phyloP scores from a whole-genome alignment of 1,140 invertebrate species.

The Cepaea nemoralis region DNA sequence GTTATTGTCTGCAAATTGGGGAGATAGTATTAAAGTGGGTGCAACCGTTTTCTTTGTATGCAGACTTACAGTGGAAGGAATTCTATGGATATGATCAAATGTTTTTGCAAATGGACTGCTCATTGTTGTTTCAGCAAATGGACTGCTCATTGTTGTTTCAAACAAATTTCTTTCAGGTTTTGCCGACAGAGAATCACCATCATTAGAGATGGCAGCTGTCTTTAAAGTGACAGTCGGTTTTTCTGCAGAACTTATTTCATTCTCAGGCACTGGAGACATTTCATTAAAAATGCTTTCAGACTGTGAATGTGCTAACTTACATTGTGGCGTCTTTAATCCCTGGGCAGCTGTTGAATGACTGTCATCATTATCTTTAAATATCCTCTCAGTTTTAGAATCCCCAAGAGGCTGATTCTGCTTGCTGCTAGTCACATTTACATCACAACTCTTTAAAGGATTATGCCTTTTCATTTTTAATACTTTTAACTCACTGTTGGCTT shows the following conservation, averaged over 20 bases:
- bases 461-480: neutral
- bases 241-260: neutral
- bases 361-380: neutral
- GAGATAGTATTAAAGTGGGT: neutral
- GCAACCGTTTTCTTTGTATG: neutral
- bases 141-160: neutral
- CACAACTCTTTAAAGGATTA: neutral
- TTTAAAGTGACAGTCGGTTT: neutral
- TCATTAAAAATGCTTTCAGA: neutral
- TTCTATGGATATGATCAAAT: neutral
- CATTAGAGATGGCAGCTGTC: neutral
- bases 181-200: neutral
- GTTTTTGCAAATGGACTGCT: neutral
- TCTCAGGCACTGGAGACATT: neutral
- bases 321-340: neutral
- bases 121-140: neutral
- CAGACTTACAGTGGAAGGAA: no score
- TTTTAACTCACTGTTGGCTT: neutral
- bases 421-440: neutral
- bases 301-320: neutral
- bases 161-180: neutral
- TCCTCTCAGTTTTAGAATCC: neutral
- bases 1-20: neutral
- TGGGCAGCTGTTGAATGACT: neutral
- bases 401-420: neutral